A percentile compares a stretch with the other conserved stretches of the same genome.
phyloP scores from a whole-genome alignment of 1,140 invertebrate genomes.

The Bradynema listronoti region DNA sequence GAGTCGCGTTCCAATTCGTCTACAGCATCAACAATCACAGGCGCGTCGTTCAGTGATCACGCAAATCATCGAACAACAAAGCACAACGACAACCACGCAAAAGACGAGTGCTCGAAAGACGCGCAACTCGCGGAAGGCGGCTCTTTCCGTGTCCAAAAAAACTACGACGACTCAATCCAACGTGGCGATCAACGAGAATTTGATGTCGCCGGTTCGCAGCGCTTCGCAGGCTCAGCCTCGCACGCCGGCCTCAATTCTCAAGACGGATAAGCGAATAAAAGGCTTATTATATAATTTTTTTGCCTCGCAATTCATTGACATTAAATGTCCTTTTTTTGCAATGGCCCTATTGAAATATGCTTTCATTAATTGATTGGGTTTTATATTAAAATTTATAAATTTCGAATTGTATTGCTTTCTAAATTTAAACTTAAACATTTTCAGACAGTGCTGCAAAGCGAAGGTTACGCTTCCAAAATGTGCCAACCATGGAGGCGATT shows the following conservation, averaged over 20 bases:
- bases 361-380: slow-evolving; percentile 3
- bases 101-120: background rate
- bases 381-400: background rate
- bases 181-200: too few relatives aligned
- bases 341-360: slow-evolving; percentile 13
- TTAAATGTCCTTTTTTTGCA: background rate
- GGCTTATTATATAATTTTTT: too few relatives aligned
- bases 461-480: slow-evolving; percentile 15
- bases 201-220: too few relatives aligned
- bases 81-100: background rate
- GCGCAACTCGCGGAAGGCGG: background rate
- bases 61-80: background rate
- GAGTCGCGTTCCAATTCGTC: slow-evolving; percentile 7
- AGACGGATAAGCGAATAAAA: background rate
- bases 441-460: too few relatives aligned
- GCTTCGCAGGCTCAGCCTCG: background rate
- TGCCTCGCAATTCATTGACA: slow-evolving; percentile 3
- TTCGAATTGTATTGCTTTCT: slow-evolving; percentile 9
- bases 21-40: background rate
- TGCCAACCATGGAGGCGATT: slow-evolving; percentile 18
- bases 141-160: background rate
- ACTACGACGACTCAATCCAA: too few relatives aligned
- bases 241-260: slow-evolving; percentile 1
- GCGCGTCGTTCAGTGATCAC: slow-evolving; percentile 3
- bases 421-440: slow-evolving; percentile 14